Percentiles rank a stretch among this genome's conserved stretches.
phyloP scores from a whole-genome alignment of 2,113 vertebrate species.

The Nyctibius bracteatus region DNA sequence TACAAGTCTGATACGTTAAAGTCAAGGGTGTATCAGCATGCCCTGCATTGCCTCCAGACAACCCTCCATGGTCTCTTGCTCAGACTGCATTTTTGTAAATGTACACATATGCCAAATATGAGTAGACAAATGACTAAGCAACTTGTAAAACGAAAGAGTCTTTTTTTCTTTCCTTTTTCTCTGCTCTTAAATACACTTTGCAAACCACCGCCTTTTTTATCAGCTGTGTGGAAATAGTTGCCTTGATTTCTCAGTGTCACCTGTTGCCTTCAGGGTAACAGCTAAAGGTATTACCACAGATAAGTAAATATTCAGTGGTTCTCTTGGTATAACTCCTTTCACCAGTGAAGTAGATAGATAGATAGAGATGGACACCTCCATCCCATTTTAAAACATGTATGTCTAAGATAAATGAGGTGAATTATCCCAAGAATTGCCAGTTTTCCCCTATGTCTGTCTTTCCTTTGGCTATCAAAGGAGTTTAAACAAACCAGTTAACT shows the following conservation, averaged over 20 bases:
- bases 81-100: background rate
- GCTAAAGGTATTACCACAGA: background rate
- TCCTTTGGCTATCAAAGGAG: background rate
- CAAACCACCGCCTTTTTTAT: background rate
- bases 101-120: background rate
- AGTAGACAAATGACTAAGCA: background rate
- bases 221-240: background rate
- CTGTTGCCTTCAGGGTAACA: background rate
- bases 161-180: background rate
- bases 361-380: background rate
- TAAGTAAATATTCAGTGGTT: background rate
- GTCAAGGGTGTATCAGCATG: background rate
- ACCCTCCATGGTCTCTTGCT: background rate
- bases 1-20: background rate
- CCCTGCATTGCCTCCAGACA: background rate
- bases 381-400: background rate
- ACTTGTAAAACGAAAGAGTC: background rate
- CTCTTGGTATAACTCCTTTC: background rate
- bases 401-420: background rate
- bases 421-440: background rate
- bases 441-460: background rate
- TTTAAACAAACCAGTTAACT: background rate
- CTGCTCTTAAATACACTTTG: background rate
- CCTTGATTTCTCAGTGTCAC: background rate
- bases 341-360: background rate